Percentiles rank a stretch among this genome's conserved stretches.
Evolutionary conservation across 2,888 invertebrate species (phyloP).

Genomic region (Scaptomyza tumidula): DNA sequence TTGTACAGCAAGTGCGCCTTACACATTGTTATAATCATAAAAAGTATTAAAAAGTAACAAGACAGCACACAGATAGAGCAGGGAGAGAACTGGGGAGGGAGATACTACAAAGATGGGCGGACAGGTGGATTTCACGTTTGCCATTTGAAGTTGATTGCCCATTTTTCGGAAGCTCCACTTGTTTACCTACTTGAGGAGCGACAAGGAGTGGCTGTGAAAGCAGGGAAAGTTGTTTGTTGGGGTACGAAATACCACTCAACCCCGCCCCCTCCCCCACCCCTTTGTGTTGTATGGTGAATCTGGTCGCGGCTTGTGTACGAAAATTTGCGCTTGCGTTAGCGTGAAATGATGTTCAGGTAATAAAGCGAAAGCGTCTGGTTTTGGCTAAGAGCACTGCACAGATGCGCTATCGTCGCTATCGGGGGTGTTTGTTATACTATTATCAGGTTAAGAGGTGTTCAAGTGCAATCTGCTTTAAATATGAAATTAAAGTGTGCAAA

Average conservation of each 20-base stretch:
- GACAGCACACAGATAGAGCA: slow-evolving; percentile 21
- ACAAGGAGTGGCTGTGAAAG: slow-evolving; percentile 7
- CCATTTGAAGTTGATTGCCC: slow-evolving; percentile 78
- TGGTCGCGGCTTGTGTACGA: slow-evolving; percentile 67
- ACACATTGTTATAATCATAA: slow-evolving; percentile 77
- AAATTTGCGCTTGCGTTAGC: slow-evolving; percentile 77
- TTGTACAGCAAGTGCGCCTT: slow-evolving; percentile 54
- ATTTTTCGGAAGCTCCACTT: slow-evolving; percentile 72
- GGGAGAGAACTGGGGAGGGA: slow-evolving; percentile 1
- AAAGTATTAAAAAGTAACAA: slow-evolving; percentile 75
- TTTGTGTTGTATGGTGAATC: slow-evolving; percentile 45
- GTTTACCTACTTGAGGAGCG: slow-evolving; percentile 63
- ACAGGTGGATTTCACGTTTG: slow-evolving; percentile 57
- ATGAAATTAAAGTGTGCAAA: background rate
- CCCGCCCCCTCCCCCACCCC: background rate
- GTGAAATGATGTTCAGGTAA: slow-evolving; percentile 76
- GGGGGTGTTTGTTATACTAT: background rate
- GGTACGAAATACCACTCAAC: background rate
- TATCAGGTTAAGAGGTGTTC: background rate
- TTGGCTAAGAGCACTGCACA: slow-evolving; percentile 13
- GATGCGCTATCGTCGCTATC: slow-evolving; percentile 45
- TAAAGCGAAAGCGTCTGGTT: slow-evolving; percentile 53
- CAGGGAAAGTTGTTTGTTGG: background rate
- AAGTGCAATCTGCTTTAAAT: slow-evolving; percentile 3
- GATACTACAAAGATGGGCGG: slow-evolving; percentile 7